Percentiles rank a stretch among this genome's conserved stretches.
Conservation (phyloP, 2,888 invertebrate species). For the Melanostoma mellinum region DNA sequence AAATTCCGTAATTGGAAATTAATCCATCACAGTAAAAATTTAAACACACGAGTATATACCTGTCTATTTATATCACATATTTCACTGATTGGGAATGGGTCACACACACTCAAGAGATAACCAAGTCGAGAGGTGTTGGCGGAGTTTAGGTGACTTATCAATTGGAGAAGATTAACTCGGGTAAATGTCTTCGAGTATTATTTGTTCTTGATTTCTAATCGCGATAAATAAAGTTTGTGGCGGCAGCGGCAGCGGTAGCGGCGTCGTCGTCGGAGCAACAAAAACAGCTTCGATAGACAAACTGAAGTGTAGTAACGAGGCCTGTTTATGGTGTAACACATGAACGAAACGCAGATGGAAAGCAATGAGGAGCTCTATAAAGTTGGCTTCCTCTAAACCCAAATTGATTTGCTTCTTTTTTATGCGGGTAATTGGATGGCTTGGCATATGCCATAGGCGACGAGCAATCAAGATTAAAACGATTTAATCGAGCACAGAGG, state of each 20-base stretch:
- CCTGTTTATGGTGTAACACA: neutral
- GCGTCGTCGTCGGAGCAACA: neutral
- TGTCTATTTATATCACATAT: neutral
- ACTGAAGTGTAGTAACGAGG: neutral
- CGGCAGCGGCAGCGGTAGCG: neutral
- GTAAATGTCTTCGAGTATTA: constrained; percentile 54
- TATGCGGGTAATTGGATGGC: constrained; percentile 38
- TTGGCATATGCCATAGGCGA: neutral
- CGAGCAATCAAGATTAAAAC: constrained; percentile 54
- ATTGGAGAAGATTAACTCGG: constrained; percentile 50
- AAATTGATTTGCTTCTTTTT: constrained; percentile 56
- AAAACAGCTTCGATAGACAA: constrained; percentile 4
- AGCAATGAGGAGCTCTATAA: neutral
- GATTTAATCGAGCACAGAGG: constrained; percentile 68
- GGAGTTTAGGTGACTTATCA: constrained; percentile 34
- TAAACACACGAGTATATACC: neutral
- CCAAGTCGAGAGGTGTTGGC: constrained; percentile 12
- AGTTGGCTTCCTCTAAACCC: constrained; percentile 56
- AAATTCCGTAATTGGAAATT: constrained; percentile 79
- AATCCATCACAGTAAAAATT: constrained; percentile 80
- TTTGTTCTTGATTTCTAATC: constrained; percentile 69
- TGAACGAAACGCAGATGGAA: constrained; percentile 1
- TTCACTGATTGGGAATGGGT: constrained; percentile 61
- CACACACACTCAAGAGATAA: constrained; percentile 53
- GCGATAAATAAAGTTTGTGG: constrained; percentile 33